phyloP scores from a whole-genome alignment of 1,140 invertebrate species.

The Capitella teleta region DNA sequence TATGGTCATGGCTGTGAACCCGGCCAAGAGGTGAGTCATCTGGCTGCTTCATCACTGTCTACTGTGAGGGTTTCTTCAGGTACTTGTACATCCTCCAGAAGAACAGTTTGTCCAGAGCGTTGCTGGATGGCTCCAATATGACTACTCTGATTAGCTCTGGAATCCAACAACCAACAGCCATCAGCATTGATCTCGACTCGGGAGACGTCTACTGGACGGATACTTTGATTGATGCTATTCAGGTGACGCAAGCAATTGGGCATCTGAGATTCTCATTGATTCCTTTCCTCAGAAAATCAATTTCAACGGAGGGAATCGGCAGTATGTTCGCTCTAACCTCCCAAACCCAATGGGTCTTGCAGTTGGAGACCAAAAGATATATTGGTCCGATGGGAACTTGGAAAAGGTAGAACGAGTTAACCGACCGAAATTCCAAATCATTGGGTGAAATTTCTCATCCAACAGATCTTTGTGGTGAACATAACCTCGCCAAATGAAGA shows the following conservation, averaged over 20 bases:
- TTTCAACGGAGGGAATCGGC: constrained; percentile 42
- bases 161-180: constrained; percentile 78
- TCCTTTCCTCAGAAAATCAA: constrained; percentile 33
- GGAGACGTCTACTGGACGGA: constrained; percentile 98
- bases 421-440: background rate
- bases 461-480: background rate
- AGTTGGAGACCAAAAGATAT: constrained; percentile 65
- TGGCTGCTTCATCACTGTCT: constrained; percentile 14
- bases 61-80: constrained; percentile 20
- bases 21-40: background rate
- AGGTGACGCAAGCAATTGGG: too few species aligned
- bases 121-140: constrained; percentile 81
- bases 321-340: constrained; percentile 71
- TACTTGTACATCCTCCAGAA: constrained; percentile 95
- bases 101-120: constrained; percentile 81
- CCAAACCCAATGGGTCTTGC: constrained; percentile 92
- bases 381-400: constrained; percentile 92
- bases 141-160: constrained; percentile 75
- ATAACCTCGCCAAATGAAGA: background rate
- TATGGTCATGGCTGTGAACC: background rate
- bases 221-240: constrained; percentile 80
- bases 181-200: constrained; percentile 86
- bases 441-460: background rate
- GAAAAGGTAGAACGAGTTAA: constrained; percentile 20
- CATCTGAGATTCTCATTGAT: too few species aligned